Base-by-base conservation (phyloP, 2,888 invertebrate species). In the Lepas anatifera region DNA sequence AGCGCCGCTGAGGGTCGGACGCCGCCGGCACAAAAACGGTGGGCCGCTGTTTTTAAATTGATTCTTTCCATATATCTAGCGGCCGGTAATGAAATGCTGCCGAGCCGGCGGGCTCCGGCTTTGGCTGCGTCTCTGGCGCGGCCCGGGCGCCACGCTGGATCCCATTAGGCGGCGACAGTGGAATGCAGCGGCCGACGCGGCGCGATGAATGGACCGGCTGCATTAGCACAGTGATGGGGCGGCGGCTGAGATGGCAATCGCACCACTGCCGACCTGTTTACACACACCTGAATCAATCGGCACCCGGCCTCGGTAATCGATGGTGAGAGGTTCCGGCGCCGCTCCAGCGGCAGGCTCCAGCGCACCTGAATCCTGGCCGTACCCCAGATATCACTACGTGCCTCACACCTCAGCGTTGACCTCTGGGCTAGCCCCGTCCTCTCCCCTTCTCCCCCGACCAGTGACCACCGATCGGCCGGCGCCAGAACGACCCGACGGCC, bases 51-150 rank as follows among this genome's bases (percentile, higher is more conserved):
- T 58, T 58, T 58, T 58, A 58, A 58, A 58, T 58, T 58, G 58
- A 58, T 58, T 58, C 58, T 58, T 32, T 58, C 58, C 58, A 58
- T 58, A 58, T 58, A 29, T 58, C 58, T 58, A 32, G 2, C 18
- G 58, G n/a, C n/a, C n/a, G 29, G 29, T 58, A 58, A 58, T 58
- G 58, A 58, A 58, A 58, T 58, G 58, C 58, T 58, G 58, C 32
- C 41, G 32, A 32, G 32, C 18, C 13, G 58, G 29, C 58, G n/a
- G n/a, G n/a, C n/a, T n/a, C n/a, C n/a, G n/a, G n/a, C n/a, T n/a
- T n/a, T n/a, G n/a, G n/a, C n/a, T n/a, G n/a, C 29, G 4, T 27
- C 32, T 16, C 32, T 10, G 25, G 7, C 58, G 18, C 41, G 32
- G n/a, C n/a, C 16, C 32, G 58, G 58, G n/a, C n/a, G n/a, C n/a